Conservation (phyloP, 1,140 invertebrate genomes). For the Nebria ingens region DNA sequence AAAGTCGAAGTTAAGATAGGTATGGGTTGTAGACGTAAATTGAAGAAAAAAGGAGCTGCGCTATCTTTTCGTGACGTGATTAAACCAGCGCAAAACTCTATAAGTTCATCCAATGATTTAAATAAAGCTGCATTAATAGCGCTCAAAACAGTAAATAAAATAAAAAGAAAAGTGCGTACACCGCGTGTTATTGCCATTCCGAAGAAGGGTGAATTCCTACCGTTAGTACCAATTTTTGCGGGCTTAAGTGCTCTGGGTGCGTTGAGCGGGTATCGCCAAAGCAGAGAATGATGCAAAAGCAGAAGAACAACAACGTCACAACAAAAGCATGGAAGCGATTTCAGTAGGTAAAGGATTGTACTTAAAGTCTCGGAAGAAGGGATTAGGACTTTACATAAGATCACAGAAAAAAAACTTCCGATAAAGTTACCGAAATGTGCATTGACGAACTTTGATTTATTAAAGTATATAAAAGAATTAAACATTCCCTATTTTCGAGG, state of each 20-base stretch:
- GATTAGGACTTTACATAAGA: conserved; percentile 20
- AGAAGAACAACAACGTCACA: conserved; percentile 27
- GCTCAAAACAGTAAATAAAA: not conserved
- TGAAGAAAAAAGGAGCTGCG: not conserved
- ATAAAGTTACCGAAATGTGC: not conserved
- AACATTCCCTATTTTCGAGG: conserved; percentile 16
- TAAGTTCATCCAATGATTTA: not conserved
- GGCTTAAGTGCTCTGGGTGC: conserved; percentile 28
- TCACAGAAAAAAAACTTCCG: not conserved
- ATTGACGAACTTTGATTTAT: not conserved
- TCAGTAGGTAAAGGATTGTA: conserved; percentile 28
- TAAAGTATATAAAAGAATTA: not conserved
- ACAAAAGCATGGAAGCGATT: conserved; percentile 28
- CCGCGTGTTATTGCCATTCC: conserved; percentile 29
- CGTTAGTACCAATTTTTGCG: conserved; percentile 31
- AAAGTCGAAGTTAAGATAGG: conserved; percentile 26
- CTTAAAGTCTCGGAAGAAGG: conserved; percentile 24
- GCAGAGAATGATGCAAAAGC: conserved; percentile 23
- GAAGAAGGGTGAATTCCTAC: conserved; percentile 30
- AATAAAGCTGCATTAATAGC: not conserved
- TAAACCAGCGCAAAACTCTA: not conserved
- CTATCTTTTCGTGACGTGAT: not conserved
- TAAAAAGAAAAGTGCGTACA: not conserved
- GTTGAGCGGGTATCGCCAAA: conserved; percentile 26
- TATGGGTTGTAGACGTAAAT: conserved; percentile 11